Evolutionary conservation across 2,888 invertebrate species (phyloP).

Genomic region (Parnassius mnemosyne): DNA sequence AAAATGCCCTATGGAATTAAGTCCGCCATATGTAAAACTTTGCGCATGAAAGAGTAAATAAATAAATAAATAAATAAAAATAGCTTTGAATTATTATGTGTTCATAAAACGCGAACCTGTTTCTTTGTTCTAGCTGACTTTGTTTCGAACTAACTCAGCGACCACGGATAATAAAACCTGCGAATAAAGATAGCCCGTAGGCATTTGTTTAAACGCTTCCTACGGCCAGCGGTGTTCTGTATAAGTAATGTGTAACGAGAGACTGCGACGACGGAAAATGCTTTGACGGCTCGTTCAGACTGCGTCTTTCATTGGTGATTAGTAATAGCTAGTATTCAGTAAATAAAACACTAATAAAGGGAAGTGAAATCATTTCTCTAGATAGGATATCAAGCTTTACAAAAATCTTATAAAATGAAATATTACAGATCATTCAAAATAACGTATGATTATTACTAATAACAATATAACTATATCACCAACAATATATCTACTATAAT

Average conservation of each 20-base stretch:
- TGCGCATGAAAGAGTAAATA: no score
- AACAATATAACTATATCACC: no score
- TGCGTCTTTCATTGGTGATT: neutral
- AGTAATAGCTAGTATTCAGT: neutral
- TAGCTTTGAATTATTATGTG: slow-evolving; percentile 15
- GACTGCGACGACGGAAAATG: slow-evolving; percentile 47
- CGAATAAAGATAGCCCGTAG: slow-evolving; percentile 49
- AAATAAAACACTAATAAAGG: neutral
- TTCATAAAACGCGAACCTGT: slow-evolving; percentile 6
- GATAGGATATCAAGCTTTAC: no score
- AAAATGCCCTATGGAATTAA: no score
- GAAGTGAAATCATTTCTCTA: no score
- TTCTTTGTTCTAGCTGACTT: slow-evolving; percentile 11
- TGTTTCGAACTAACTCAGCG: slow-evolving; percentile 22
- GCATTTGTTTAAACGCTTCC: slow-evolving; percentile 53
- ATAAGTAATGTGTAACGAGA: slow-evolving; percentile 58
- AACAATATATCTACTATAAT: no score
- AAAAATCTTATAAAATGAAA: no score
- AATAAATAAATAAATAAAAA: no score
- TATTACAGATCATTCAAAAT: no score
- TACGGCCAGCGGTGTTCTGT: slow-evolving; percentile 40
- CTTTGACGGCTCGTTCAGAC: slow-evolving; percentile 46
- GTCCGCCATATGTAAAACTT: no score
- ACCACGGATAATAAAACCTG: slow-evolving; percentile 39
- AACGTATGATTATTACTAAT: no score